Evolutionary conservation across 1,140 invertebrate species (phyloP).

Genomic region (Ruditapes philippinarum): DNA sequence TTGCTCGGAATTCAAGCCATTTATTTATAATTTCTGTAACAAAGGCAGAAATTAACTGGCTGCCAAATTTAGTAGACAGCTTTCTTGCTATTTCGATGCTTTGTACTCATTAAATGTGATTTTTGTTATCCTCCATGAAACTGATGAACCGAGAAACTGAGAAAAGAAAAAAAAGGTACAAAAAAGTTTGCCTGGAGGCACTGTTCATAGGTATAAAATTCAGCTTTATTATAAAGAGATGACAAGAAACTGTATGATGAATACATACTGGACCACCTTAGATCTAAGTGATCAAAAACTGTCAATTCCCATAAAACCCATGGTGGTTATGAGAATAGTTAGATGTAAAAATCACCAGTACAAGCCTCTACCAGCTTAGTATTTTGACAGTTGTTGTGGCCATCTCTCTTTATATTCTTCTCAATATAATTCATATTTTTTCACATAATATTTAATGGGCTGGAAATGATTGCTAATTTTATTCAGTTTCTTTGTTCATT

Average conservation of each 20-base stretch:
- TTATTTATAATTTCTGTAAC: no score
- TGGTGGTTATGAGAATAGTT: constrained; percentile 28
- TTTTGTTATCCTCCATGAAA: background rate
- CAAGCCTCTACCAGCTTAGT: constrained; percentile 1
- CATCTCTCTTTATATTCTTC: background rate
- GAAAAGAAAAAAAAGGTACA: background rate
- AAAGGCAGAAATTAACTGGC: no score
- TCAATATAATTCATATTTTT: constrained; percentile 34
- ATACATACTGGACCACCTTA: constrained; percentile 35
- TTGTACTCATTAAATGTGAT: no score
- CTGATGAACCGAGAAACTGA: no score
- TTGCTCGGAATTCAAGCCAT: no score
- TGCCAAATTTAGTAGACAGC: no score
- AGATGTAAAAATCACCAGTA: background rate
- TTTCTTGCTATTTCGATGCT: no score
- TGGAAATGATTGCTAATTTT: constrained; percentile 36
- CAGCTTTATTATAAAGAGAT: constrained; percentile 21
- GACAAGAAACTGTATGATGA: constrained; percentile 35
- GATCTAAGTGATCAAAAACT: constrained; percentile 8
- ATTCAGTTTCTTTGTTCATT: constrained; percentile 21
- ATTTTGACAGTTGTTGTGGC: constrained; percentile 14
- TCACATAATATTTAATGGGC: constrained; percentile 46
- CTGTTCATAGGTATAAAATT: constrained; percentile 1
- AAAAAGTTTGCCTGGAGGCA: background rate
- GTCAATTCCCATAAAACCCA: constrained; percentile 51